Evolutionary conservation across 2,888 invertebrate genomes (phyloP).

Genomic region (Eupithecia tripunctaria): DNA sequence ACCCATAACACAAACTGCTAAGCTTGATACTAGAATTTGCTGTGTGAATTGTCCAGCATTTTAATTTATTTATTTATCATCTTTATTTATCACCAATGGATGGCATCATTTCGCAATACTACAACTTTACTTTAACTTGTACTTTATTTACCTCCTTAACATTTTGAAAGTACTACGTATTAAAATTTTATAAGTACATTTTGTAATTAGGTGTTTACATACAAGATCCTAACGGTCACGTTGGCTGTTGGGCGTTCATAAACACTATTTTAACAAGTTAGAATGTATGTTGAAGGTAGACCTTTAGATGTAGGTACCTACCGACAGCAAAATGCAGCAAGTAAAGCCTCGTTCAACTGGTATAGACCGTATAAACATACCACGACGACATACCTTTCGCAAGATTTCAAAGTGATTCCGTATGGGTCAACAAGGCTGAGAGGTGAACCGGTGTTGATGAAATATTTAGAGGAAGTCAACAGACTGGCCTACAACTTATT

Average conservation of each 20-base stretch:
- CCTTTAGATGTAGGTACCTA: not conserved
- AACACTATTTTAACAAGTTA: not conserved
- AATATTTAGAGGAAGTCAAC: constrained; percentile 32
- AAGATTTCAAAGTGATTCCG: constrained; percentile 40
- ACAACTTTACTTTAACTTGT: not conserved
- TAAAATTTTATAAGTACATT: not conserved
- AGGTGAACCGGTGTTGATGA: constrained; percentile 41
- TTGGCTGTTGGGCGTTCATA: not conserved
- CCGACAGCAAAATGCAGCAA: not conserved
- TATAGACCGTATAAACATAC: constrained; percentile 1
- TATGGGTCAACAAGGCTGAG: constrained; percentile 40
- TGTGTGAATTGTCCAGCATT: too few relatives aligned
- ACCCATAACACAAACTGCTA: not conserved
- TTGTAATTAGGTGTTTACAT: not conserved
- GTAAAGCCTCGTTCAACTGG: not conserved
- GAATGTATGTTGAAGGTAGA: not conserved
- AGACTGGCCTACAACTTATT: constrained; percentile 8
- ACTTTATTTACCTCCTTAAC: not conserved
- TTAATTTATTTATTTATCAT: not conserved
- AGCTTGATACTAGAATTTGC: not conserved
- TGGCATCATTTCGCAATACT: too few relatives aligned
- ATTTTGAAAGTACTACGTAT: not conserved
- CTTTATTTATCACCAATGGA: too few relatives aligned
- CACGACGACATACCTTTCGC: constrained; percentile 36
- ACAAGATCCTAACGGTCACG: not conserved